A percentile compares a stretch with the other conserved stretches of the same genome.
Conservation (phyloP, 2,888 invertebrate species). For the Cerceris ruficornis region DNA sequence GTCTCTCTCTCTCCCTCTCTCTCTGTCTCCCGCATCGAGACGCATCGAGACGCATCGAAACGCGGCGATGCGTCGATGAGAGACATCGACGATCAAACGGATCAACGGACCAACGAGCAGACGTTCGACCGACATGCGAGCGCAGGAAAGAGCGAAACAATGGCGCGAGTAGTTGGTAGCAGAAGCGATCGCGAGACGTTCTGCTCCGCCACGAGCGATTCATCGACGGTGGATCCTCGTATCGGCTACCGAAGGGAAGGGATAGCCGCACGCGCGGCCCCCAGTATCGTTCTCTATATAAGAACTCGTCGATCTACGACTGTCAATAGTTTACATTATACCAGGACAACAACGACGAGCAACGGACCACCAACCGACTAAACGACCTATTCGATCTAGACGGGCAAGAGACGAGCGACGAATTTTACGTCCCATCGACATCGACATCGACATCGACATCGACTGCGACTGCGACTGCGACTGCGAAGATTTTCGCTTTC, state of each 20-base stretch:
- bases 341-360: slow-evolving; percentile 43
- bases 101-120: too few relatives aligned
- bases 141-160: not conserved
- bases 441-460: too few relatives aligned
- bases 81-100: too few relatives aligned
- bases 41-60: too few relatives aligned
- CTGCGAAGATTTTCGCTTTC: too few relatives aligned
- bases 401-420: too few relatives aligned
- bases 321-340: slow-evolving; percentile 73
- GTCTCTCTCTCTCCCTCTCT: too few relatives aligned
- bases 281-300: slow-evolving; percentile 74
- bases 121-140: not conserved
- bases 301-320: slow-evolving; percentile 68
- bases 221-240: slow-evolving; percentile 51
- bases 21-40: too few relatives aligned
- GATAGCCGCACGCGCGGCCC: slow-evolving; percentile 64
- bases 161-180: not conserved
- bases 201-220: slow-evolving; percentile 44
- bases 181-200: slow-evolving; percentile 10
- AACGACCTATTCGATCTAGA: not conserved
- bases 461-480: too few relatives aligned
- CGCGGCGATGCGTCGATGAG: too few relatives aligned
- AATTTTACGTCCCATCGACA: too few relatives aligned
- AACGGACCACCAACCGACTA: not conserved
- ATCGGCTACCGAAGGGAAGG: slow-evolving; percentile 55